phyloP scores from a whole-genome alignment of 2,797 vertebrate species.

The Ctenochaetus hawaiiensis region DNA sequence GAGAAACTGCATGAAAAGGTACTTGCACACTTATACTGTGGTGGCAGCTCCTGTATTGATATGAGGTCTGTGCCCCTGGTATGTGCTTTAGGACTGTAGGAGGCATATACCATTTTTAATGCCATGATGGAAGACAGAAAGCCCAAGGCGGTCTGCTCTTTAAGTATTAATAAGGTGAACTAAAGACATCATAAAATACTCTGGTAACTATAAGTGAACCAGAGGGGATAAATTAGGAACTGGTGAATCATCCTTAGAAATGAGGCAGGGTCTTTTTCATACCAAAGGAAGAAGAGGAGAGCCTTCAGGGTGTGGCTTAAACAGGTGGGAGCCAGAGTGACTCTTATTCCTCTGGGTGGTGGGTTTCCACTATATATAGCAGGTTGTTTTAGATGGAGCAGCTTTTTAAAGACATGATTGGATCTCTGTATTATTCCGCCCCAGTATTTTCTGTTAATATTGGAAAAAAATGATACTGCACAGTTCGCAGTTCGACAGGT shows the following conservation, averaged over 20 bases:
- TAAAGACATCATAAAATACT: conserved; percentile 67
- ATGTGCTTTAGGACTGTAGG: conserved; percentile 37
- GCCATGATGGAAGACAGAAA: conserved; percentile 47
- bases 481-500: conserved; percentile 37
- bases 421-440: conserved; percentile 15
- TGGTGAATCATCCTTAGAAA: conserved; percentile 55
- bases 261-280: conserved; percentile 54
- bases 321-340: conserved; percentile 44
- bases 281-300: conserved; percentile 41
- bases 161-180: conserved; percentile 72
- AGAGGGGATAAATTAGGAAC: conserved; percentile 53
- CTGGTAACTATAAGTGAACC: conserved; percentile 64
- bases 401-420: conserved; percentile 21
- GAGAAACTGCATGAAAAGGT: conserved; percentile 16
- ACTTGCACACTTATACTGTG: conserved; percentile 16
- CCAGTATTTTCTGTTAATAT: conserved; percentile 37
- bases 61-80: conserved; percentile 34
- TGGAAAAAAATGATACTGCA: conserved; percentile 32
- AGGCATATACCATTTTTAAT: conserved; percentile 55
- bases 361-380: conserved; percentile 8
- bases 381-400: conserved; percentile 18
- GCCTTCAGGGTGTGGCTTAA: conserved; percentile 38
- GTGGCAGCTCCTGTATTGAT: conserved; percentile 51
- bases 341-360: conserved; percentile 24
- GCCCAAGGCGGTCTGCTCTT: conserved; percentile 63